These are phyloP conservation scores for Itoplectis maculator DNA, from an alignment of 2,888 invertebrate genomes.

Conservation along the genomic window DNA sequence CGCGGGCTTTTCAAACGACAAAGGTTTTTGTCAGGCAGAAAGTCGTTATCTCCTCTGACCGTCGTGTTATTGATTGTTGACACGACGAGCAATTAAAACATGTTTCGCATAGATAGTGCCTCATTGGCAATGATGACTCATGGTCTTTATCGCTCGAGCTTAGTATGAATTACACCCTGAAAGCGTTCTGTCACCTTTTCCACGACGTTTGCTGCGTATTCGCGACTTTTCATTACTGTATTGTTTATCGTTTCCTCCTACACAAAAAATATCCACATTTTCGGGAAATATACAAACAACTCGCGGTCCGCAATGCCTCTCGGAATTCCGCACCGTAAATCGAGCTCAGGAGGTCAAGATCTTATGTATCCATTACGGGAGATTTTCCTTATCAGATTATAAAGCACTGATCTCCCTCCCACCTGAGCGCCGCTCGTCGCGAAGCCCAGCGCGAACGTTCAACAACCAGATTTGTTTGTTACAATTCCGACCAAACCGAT, in stretches of 20 bases:
- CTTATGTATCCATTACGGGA: not conserved
- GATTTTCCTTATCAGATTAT: not conserved
- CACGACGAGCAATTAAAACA: not conserved
- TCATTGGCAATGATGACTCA: not conserved
- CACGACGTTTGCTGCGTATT: too few relatives aligned
- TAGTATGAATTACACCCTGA: not conserved
- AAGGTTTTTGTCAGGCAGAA: too few relatives aligned
- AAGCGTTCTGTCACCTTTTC: not conserved
- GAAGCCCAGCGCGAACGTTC: not conserved
- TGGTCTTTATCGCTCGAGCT: not conserved
- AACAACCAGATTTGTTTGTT: not conserved
- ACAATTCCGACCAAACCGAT: not conserved
- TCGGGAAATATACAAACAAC: too few relatives aligned
- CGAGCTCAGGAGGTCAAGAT: not conserved
- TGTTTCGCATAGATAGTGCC: not conserved
- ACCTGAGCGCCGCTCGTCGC: not conserved
- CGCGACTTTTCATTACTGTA: too few relatives aligned
- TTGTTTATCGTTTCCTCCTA: too few relatives aligned
- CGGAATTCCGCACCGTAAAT: not conserved
- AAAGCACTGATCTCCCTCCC: not conserved
- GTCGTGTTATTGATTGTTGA: too few relatives aligned
- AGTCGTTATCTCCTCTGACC: too few relatives aligned
- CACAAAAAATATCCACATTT: too few relatives aligned
- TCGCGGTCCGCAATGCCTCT: too few relatives aligned
- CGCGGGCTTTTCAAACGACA: not conserved